Conservation (phyloP, 35 echinoderm and acorn worm genomes). For the Nesometra sesokonis region DNA sequence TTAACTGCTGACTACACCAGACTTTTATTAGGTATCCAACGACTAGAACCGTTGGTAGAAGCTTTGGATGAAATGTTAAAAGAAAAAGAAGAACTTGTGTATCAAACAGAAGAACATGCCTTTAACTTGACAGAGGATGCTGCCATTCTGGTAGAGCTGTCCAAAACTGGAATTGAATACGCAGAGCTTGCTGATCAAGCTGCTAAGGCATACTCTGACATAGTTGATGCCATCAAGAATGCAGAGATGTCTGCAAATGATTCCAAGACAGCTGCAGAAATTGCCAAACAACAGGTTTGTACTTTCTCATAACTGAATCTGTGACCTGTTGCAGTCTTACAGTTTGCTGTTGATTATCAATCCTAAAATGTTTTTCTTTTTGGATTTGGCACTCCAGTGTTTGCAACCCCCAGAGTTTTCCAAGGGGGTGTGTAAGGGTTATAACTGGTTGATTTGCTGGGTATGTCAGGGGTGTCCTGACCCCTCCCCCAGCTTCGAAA, state of each 20-base stretch:
- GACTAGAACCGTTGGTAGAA: neutral
- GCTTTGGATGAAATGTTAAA: neutral
- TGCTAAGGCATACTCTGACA: conserved; percentile 44
- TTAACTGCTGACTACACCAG: neutral
- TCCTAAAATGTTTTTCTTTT: too few species aligned
- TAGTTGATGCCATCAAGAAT: conserved; percentile 33
- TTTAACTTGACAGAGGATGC: neutral
- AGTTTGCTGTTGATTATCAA: too few species aligned
- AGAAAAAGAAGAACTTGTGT: neutral
- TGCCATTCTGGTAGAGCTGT: neutral
- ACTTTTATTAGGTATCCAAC: neutral
- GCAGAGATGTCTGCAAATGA: conserved; percentile 36
- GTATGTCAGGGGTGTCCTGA: too few species aligned
- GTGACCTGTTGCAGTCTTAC: too few species aligned
- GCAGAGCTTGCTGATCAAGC: conserved; percentile 49
- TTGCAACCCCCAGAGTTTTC: too few species aligned
- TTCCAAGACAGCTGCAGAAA: conserved; percentile 33
- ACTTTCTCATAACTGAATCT: neutral
- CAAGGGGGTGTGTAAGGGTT: too few species aligned
- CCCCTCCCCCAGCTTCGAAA: too few species aligned
- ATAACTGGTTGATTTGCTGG: too few species aligned
- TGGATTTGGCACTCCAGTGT: too few species aligned
- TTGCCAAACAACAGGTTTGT: conserved; percentile 36
- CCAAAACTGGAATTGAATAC: neutral
- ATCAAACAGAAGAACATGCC: neutral